Evolutionary conservation across 2,888 invertebrate species (phyloP), one percentile per base, ranked within the genome.

Genomic region (Eurytoma californica): DNA sequence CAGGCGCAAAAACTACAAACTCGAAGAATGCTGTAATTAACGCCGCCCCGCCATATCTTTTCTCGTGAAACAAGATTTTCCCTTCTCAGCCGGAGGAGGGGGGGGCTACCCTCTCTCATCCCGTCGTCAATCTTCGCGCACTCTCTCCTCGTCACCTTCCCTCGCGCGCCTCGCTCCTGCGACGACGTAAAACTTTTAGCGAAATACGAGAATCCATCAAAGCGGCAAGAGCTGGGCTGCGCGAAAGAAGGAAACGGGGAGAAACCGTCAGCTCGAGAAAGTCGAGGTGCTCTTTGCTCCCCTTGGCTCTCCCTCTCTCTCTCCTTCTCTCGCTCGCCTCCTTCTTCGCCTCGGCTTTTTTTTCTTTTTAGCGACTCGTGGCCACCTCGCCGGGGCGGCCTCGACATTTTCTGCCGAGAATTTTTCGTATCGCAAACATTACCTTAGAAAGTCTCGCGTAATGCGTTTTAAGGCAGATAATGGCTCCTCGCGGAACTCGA

Each of bases 151-250:
- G 53, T n/a, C 14, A 53, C 14, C 28, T 61, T 28, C 28, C 30
- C 53, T 76, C 20, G 49, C 65, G 20, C 57, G 68, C 67, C 60
- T 39, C 55, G 13, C 30, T 67, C 68, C 24, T 9, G 13, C 78
- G 70, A 61, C 78, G 68, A 79, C 75, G 79, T 82, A 80, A 83
- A 85, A 86, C 84, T 85, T 83, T 86, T 84, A 83, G 83, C 84
- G 86, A 85, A 86, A 87, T 85, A 85, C 83, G 85, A 87, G 86
- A 87, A 85, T 86, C 85, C 85, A 85, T 86, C 84, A 84, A 83
- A 84, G 77, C 75, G 78, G 30, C 28, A 53, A 47, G 47, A n/a
- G 55, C 60, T 55, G n/a, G n/a, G 53, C 30, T 28, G 53, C 28
- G n/a, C 20, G 18, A 14, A 13, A 65, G 65, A 60, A 53, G 69